Conservation (phyloP, 2,888 invertebrate species). For the Volucella inflata region DNA sequence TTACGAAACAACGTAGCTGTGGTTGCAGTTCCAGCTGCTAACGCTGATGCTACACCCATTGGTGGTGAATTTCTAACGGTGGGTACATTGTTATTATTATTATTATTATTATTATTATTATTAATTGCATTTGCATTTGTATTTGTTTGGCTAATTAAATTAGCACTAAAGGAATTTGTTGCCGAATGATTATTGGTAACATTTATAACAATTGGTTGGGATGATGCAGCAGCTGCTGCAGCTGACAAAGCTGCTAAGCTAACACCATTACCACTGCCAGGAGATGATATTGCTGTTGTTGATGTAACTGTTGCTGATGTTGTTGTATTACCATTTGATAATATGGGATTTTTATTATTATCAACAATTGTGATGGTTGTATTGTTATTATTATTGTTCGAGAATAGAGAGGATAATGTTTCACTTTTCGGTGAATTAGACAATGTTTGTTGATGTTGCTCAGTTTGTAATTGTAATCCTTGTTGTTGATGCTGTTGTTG, state of each 20-base stretch:
- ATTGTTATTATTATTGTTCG: conserved; percentile 67
- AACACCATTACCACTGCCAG: conserved; percentile 72
- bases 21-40: conserved; percentile 72
- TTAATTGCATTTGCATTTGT: conserved; percentile 3
- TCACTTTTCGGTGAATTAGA: conserved; percentile 62
- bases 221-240: conserved; percentile 68
- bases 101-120: too few relatives aligned
- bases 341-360: conserved; percentile 61
- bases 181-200: conserved; percentile 72
- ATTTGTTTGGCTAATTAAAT: conserved; percentile 28
- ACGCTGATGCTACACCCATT: conserved; percentile 62
- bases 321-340: conserved; percentile 37
- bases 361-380: conserved; percentile 74
- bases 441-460: conserved; percentile 66
- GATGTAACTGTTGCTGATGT: not conserved
- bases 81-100: not conserved
- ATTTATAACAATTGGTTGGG: conserved; percentile 69
- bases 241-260: conserved; percentile 76
- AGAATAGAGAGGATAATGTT: conserved; percentile 58
- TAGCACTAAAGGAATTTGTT: conserved; percentile 59
- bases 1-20: conserved; percentile 77
- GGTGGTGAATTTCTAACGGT: conserved; percentile 69
- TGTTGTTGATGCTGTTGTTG: conserved; percentile 76
- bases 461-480: conserved; percentile 71
- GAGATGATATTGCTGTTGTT: conserved; percentile 27